These are phyloP conservation scores for Drosophila mimetica DNA, from an alignment of 2,888 invertebrate genomes.

Conservation along the genomic window DNA sequence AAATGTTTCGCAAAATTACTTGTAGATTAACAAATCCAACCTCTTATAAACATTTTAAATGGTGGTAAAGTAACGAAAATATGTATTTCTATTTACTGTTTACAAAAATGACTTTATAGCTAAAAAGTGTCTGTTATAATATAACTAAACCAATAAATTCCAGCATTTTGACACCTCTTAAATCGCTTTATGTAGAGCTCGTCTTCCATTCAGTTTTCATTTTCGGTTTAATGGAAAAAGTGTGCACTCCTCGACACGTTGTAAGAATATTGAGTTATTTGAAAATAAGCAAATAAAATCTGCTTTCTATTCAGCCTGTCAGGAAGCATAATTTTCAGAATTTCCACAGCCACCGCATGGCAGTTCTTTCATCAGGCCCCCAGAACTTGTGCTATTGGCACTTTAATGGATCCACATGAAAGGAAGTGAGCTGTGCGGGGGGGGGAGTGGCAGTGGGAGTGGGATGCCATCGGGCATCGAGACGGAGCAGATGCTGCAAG, in stretches of 20 bases:
- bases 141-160: not conserved
- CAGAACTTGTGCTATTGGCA: conserved; percentile 36
- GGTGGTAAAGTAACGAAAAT: too few species aligned
- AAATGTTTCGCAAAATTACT: too few species aligned
- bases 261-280: conserved; percentile 3
- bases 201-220: not conserved
- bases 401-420: conserved; percentile 45
- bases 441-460: conserved; percentile 7
- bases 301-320: conserved; percentile 21
- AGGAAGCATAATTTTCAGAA: conserved; percentile 33
- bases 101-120: too few species aligned
- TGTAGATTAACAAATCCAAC: too few species aligned
- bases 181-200: not conserved
- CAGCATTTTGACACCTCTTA: not conserved
- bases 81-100: too few species aligned
- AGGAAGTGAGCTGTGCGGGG: conserved; percentile 9
- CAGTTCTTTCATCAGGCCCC: conserved; percentile 28
- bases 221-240: not conserved
- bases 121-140: not conserved
- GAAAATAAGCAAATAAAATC: conserved; percentile 22
- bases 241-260: not conserved
- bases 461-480: not conserved
- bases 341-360: conserved; percentile 29
- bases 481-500: conserved; percentile 46
- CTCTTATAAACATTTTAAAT: too few species aligned